These are phyloP conservation scores for Auanema freiburgensis DNA, from an alignment of 2,888 invertebrate genomes.

Conservation along the genomic window DNA sequence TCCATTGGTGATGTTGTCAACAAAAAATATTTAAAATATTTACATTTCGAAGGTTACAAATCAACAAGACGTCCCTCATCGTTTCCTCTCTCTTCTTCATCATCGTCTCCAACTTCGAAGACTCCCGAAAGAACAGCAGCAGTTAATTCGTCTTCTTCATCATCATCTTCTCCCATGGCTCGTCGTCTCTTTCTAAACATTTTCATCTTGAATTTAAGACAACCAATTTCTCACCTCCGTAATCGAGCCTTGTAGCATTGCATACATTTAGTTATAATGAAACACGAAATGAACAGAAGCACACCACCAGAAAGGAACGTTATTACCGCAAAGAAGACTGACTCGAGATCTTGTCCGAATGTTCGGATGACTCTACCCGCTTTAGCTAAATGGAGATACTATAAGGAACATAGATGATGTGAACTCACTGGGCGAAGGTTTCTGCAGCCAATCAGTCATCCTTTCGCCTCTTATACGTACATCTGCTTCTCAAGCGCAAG, in stretches of 20 bases:
- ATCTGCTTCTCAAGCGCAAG: no score
- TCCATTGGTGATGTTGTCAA: no score
- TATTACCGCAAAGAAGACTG: conserved; percentile 38
- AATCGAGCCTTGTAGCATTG: conserved; percentile 45
- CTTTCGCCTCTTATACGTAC: no score
- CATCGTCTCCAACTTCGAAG: conserved; percentile 14
- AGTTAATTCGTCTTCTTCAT: conserved; percentile 19
- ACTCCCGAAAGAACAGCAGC: conserved; percentile 16
- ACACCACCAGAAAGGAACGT: conserved; percentile 37
- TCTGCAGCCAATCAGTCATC: no score
- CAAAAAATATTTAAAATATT: no score
- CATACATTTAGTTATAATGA: conserved; percentile 42
- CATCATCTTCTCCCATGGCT: conserved; percentile 40
- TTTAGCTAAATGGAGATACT: not conserved
- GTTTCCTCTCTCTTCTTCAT: conserved; percentile 10
- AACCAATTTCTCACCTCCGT: conserved; percentile 25
- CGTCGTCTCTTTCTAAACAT: conserved; percentile 32
- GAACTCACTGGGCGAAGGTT: not conserved
- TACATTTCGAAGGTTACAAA: conserved; percentile 3
- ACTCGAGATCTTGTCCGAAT: conserved; percentile 41
- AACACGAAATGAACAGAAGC: conserved; percentile 38
- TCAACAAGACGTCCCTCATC: conserved; percentile 14
- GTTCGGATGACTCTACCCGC: conserved; percentile 31
- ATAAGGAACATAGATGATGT: not conserved
- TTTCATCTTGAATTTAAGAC: not conserved